phyloP scores from a whole-genome alignment of 2,797 vertebrate species.

The Enoplosus armatus region DNA sequence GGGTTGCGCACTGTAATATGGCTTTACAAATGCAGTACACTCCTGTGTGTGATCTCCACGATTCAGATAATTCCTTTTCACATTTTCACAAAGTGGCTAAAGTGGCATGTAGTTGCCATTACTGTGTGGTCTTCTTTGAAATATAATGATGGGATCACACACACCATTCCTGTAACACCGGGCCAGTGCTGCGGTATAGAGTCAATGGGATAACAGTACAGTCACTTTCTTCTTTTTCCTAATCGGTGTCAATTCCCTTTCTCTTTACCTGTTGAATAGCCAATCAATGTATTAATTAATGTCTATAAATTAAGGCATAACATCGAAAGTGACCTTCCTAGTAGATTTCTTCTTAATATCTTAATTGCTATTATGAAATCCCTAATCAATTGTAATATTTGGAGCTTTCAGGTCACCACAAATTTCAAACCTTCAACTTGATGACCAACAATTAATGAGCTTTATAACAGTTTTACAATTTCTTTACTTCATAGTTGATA shows the following conservation, averaged over 20 bases:
- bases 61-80: constrained; percentile 74
- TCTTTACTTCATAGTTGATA: constrained; percentile 38
- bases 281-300: constrained; percentile 76
- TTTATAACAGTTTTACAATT: constrained; percentile 26
- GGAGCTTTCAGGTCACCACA: constrained; percentile 76
- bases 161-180: constrained; percentile 58
- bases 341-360: constrained; percentile 68
- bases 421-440: constrained; percentile 74
- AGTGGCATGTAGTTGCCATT: constrained; percentile 77
- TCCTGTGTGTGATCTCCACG: constrained; percentile 63
- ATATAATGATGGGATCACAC: constrained; percentile 77
- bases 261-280: constrained; percentile 47
- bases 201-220: constrained; percentile 47
- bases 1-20: constrained; percentile 61
- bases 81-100: constrained; percentile 77
- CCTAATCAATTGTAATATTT: constrained; percentile 80
- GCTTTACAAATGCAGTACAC: constrained; percentile 51
- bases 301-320: constrained; percentile 67
- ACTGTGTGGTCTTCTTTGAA: constrained; percentile 56
- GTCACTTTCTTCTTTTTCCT: constrained; percentile 47
- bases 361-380: constrained; percentile 82
- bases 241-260: constrained; percentile 65
- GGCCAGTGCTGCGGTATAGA: constrained; percentile 45
- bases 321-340: constrained; percentile 63
- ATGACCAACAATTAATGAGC: constrained; percentile 44